Base-by-base conservation (phyloP, 2,113 vertebrate species). In the Elachura formosa region DNA sequence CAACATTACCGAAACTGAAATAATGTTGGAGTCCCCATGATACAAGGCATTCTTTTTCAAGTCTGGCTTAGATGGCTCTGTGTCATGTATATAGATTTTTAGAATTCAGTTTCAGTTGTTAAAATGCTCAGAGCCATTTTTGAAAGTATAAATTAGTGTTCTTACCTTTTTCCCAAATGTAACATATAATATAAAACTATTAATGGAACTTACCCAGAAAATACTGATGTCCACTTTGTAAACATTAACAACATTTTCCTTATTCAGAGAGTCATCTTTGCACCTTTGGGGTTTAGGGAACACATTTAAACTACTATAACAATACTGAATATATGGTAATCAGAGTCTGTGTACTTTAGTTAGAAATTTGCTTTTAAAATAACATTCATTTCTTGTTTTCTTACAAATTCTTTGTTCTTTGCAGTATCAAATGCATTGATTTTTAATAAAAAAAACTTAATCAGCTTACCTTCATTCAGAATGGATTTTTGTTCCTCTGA, bases 391-490 rank as follows among this genome's bases (percentile, higher is more conserved):
- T 52, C 66, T 87, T 86, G 59, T 63, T 94, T 95, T 90, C 74
- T 89, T 93, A 73, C 11, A 66, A 82, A 78, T 89, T 94, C 74
- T 95, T 96, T 95, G 63, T 90, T 96, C 71, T 93, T 93, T 94
- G 62, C 41, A 62, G 73, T 90, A 96, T 94, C 88, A 97, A 91
- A 87, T 93, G 41, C 91, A 96, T 95, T 90, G 94, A 96, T 96
- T 95, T 94, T 96, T 91, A 84, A 88, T n/a, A 46, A 90, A 96
- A 89, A 94, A 88, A 95, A 94, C 71, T 94, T 97, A 96, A 97
- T 97, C 89, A 23, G 92, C 88, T 97, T 97, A 95, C 87, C 77
- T 96, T 94, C 90, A 88, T 93, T 91, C 80, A 85, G 94, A 96
- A 87, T 95, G 84, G 89, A 94, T 97, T 97, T 97, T 91, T 94